These are phyloP conservation scores for Danio jaintianensis DNA, from an alignment of 2,797 vertebrate species.

Conservation along the genomic window DNA sequence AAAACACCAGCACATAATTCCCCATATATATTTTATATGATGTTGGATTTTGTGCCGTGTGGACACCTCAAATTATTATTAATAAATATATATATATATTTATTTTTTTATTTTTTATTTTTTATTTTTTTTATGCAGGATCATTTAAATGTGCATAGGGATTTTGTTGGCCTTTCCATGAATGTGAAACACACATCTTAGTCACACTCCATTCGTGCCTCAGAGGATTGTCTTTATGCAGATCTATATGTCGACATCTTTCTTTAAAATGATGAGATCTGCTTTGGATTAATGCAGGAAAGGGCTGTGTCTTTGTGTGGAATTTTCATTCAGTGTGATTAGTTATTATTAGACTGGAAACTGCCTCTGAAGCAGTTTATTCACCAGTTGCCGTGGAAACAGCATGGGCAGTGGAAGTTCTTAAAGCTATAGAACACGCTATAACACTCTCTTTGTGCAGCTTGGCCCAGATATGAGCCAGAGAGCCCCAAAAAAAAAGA, in stretches of 20 bases:
- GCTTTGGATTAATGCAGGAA: slow-evolving; percentile 64
- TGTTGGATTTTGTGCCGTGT: neutral
- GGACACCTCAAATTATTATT: neutral
- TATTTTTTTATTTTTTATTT: too few species aligned
- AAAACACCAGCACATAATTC: neutral
- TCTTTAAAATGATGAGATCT: slow-evolving; percentile 54
- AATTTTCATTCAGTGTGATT: slow-evolving; percentile 83
- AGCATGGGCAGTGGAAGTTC: slow-evolving; percentile 81
- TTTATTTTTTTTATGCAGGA: too few species aligned
- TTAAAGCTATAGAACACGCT: slow-evolving; percentile 80
- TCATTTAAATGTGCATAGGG: neutral
- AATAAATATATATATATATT: neutral
- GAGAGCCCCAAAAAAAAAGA: slow-evolving; percentile 16
- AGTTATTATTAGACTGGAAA: slow-evolving; percentile 92
- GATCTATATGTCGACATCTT: neutral
- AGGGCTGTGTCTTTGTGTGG: slow-evolving; percentile 68
- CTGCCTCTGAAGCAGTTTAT: slow-evolving; percentile 87
- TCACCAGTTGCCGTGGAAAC: slow-evolving; percentile 92
- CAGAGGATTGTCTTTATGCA: slow-evolving; percentile 10
- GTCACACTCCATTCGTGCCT: slow-evolving; percentile 39
- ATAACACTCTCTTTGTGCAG: slow-evolving; percentile 63
- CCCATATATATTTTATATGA: neutral
- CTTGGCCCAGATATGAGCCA: slow-evolving; percentile 64
- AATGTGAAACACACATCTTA: slow-evolving; percentile 9
- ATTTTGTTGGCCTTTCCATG: neutral